Evolutionary conservation across 2,888 invertebrate genomes (phyloP), one percentile per base, ranked within the genome.

Genomic region (Parasteatoda lunata): DNA sequence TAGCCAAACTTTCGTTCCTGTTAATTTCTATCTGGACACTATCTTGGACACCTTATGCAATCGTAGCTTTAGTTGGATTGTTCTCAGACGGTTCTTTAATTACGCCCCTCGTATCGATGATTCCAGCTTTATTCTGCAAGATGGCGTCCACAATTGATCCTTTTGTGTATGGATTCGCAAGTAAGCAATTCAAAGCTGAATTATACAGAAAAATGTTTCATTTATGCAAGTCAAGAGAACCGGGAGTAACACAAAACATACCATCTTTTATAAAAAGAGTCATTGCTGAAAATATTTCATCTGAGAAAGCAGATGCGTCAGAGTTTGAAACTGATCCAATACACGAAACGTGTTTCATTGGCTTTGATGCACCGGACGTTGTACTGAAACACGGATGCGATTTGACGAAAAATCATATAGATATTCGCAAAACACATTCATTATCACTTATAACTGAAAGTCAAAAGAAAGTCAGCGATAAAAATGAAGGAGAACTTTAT

Each of bases 1-100:
- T 96, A 75, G 95, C 96, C 0, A 92, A 94, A 81, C 93, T 95
- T 77, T 95, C 95, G 11, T 94, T 95, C 84, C 93, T 93, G 47
- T 94, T 96, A 0, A 95, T 96, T 88, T 93, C 93, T 0, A 91
- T 96, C 88, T 97, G 96, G 94, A 95, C 96, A 90, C 90, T 95
- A 9, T 95, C 96, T 0, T 97, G 96, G 96, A 95, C 96, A 0
- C 96, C 96, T 0, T 96, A 96, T 91, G 95, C 96, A 0, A 92
- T 95, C 0, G 94, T 96, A 0, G 94, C 96, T 13, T 93, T 96
- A 52, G 91, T 96, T 47, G 96, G 96, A 0, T 94, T 95, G 89
- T 94, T 94, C 88, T 95, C 95, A 3, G 92, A 94, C 90, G 94
- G 94, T 88, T 92, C 94, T 49, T 91, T 94, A 13, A 93, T 96